A percentile compares a stretch with the other conserved stretches of the same genome.
Conservation (phyloP, 2,888 invertebrate genomes). For the Eumacrocentrus americanus region DNA sequence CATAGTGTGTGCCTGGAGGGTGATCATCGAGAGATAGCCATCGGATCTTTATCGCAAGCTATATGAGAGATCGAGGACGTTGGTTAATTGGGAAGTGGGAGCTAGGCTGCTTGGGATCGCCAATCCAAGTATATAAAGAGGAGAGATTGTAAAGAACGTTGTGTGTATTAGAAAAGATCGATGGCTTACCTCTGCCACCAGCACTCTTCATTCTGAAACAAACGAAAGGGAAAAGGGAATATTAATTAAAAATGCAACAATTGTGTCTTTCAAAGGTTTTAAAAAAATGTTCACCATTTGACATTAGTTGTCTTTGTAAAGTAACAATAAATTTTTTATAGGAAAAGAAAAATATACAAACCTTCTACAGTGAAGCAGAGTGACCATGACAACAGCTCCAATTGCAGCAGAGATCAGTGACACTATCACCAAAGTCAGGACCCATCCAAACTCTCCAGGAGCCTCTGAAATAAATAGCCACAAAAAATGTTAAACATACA, state of each 20-base stretch:
- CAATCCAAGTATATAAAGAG: no score
- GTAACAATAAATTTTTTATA: no score
- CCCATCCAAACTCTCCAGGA: conserved; percentile 73
- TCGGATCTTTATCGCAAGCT: conserved; percentile 30
- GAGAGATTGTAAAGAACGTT: no score
- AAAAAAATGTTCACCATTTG: no score
- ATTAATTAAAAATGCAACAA: neutral
- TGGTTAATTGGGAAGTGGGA: conserved; percentile 26
- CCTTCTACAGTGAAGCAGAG: conserved; percentile 73
- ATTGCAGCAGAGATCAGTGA: conserved; percentile 73
- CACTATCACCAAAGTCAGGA: conserved; percentile 73
- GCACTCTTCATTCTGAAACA: conserved; percentile 57
- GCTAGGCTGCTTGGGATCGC: neutral
- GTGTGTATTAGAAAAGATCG: neutral
- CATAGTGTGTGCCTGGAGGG: conserved; percentile 14
- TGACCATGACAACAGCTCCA: conserved; percentile 76
- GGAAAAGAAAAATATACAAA: conserved; percentile 50
- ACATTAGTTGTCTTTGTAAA: no score
- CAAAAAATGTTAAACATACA: neutral
- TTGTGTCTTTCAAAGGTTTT: conserved; percentile 1
- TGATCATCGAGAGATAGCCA: conserved; percentile 30
- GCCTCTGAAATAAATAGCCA: conserved; percentile 61
- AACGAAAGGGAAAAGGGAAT: conserved; percentile 22
- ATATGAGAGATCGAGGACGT: conserved; percentile 26
- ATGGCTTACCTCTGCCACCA: conserved; percentile 56